Evolutionary conservation across 2,888 invertebrate genomes (phyloP), one percentile per base, ranked within the genome.

Genomic region (Cerceris ruficornis): DNA sequence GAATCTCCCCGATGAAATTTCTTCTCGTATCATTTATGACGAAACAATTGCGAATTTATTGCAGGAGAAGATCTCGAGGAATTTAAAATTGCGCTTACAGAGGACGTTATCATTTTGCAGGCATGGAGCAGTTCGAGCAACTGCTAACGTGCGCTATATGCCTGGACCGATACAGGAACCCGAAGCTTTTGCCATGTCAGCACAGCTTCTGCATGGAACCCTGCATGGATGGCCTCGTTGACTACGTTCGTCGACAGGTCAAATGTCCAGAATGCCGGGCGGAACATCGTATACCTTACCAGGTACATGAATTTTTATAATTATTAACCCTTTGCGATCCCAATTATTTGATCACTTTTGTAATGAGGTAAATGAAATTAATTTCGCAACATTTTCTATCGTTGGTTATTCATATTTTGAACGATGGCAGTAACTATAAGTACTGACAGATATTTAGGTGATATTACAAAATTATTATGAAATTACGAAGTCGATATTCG

Each of bases 161-260:
- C 93, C 94, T 99, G 93, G 99, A 99, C 94, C 95, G 99, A 90
- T 99, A 97, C 93, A 95, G 97, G 90, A 98, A 98, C 92, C 99
- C 99, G n/a, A 99, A 99, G 94, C 94, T 99, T 92, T 93, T 99
- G 92, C 99, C 99, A 95, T 99, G 99, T 93, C 99, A 99, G 94
- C 99, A 99, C 95, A 99, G 99, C 89, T 99, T 98, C 93, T 99
- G 99, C 92, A 97, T 98, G 97, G 98, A 98, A 91, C 99, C 99
- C 69, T 99, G 99, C 93, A 96, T 99, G 95, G 98, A 99, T 93
- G 98, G 98, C 83, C 95, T 99, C 65, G 97, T 98, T 91, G 98
- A 98, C 93, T 98, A 98, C 92, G 98, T 98, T 85, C 95, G 98
- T 86, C 94, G 98, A 93, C 98, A 98, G 95, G 97, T 98, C 79